Conservation (phyloP, 2,797 vertebrate genomes). For the Chloroceryle inda region DNA sequence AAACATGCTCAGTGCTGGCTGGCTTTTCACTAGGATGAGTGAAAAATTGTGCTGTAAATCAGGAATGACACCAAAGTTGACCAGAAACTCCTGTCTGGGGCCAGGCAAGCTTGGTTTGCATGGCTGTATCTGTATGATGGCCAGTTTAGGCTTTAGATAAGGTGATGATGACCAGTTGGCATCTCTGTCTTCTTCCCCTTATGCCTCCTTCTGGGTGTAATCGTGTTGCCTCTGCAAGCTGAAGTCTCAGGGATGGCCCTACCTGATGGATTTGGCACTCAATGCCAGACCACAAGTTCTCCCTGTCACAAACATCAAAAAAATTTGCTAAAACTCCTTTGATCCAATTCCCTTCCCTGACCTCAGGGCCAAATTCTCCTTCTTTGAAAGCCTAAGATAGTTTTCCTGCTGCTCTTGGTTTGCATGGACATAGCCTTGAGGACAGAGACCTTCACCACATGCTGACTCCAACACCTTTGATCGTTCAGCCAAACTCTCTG, state of each 20-base stretch:
- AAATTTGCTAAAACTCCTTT: no score
- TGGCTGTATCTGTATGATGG: neutral
- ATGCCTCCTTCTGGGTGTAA: neutral
- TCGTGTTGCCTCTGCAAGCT: neutral
- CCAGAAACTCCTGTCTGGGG: no score
- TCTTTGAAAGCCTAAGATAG: neutral
- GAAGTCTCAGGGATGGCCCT: neutral
- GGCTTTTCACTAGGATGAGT: neutral
- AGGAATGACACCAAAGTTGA: neutral
- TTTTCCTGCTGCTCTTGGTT: neutral
- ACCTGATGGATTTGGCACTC: neutral
- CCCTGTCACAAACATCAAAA: neutral
- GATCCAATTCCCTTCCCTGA: neutral
- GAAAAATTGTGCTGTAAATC: neutral
- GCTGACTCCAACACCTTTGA: neutral
- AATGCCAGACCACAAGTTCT: neutral
- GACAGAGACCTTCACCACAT: neutral
- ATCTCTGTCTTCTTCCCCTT: neutral
- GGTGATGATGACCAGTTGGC: no score
- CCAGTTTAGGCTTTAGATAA: neutral
- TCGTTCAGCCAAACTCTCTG: no score
- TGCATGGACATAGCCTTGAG: neutral
- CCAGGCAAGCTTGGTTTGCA: neutral
- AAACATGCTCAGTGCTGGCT: fast-evolving
- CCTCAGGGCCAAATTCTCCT: neutral